These are phyloP conservation scores for Thecophora atra DNA, from an alignment of 2,888 invertebrate genomes.

Conservation along the genomic window DNA sequence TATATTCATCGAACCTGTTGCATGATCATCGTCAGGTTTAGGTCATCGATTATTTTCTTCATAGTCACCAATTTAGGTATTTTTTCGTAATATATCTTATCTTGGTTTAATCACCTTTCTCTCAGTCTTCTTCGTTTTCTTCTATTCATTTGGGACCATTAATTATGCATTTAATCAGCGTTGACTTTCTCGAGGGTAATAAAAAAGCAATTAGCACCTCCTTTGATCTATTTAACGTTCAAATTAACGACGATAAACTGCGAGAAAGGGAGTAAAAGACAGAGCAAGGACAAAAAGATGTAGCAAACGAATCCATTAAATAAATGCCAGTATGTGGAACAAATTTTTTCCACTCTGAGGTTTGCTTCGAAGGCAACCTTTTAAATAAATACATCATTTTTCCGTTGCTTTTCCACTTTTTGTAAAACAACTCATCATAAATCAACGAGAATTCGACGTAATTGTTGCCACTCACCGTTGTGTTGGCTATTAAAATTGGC, in stretches of 20 bases:
- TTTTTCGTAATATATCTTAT: too few relatives aligned
- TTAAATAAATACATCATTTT: not conserved
- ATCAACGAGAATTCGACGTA: conserved; percentile 7
- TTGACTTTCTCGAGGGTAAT: not conserved
- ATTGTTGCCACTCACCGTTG: conserved; percentile 4
- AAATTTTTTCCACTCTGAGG: not conserved
- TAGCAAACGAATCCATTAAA: not conserved
- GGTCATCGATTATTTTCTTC: too few relatives aligned
- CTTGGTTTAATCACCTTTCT: too few relatives aligned
- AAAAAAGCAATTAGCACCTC: not conserved
- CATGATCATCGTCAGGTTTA: too few relatives aligned
- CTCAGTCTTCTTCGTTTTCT: not conserved
- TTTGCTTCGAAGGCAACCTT: not conserved
- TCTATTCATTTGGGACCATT: not conserved
- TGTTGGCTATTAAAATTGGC: not conserved
- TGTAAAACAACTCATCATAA: not conserved
- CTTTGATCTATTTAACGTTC: not conserved
- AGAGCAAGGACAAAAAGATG: not conserved
- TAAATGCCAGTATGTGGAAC: not conserved
- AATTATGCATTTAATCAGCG: not conserved
- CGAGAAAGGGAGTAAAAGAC: not conserved
- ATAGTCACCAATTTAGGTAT: too few relatives aligned
- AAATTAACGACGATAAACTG: conserved; percentile 1
- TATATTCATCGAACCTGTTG: too few relatives aligned
- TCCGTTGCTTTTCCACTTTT: not conserved